Evolutionary conservation across 2,888 invertebrate genomes (phyloP).

Genomic region (Nomada flava): DNA sequence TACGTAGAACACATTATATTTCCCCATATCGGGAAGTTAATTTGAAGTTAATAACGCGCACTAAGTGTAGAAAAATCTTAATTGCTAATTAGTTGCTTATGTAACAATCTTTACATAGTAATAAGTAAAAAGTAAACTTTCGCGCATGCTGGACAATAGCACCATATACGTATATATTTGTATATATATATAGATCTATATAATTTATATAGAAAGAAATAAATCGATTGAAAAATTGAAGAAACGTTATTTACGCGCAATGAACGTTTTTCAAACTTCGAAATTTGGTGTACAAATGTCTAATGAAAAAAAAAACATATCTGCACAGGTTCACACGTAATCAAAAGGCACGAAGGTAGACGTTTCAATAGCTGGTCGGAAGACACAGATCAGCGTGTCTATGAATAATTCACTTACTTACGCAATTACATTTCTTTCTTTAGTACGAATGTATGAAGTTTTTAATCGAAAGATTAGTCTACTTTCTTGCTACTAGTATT

Average conservation of each 20-base stretch:
- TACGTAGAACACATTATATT: conserved; percentile 32
- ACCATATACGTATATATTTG: conserved; percentile 22
- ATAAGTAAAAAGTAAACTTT: conserved; percentile 32
- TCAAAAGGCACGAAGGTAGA: conserved; percentile 54
- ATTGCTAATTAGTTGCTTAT: conserved; percentile 20
- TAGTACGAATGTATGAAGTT: conserved; percentile 26
- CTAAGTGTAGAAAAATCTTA: conserved; percentile 46
- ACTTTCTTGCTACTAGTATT: conserved; percentile 8
- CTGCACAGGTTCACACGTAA: conserved; percentile 23
- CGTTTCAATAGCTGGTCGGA: conserved; percentile 40
- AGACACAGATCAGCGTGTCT: conserved; percentile 42
- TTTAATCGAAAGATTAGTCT: conserved; percentile 3
- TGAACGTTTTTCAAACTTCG: conserved; percentile 45
- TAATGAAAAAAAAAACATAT: conserved; percentile 24
- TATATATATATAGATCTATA: not conserved
- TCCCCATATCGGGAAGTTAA: conserved; percentile 12
- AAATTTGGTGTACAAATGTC: conserved; percentile 37
- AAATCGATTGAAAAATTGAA: conserved; percentile 18
- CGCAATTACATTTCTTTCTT: conserved; percentile 20
- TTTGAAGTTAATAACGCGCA: conserved; percentile 2
- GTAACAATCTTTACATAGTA: conserved; percentile 8
- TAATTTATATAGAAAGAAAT: not conserved
- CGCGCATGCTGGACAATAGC: conserved; percentile 32
- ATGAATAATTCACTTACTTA: conserved; percentile 27
- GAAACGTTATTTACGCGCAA: conserved; percentile 20